Conservation (phyloP, 2,888 invertebrate species). For the Drosophila subsilvestris region DNA sequence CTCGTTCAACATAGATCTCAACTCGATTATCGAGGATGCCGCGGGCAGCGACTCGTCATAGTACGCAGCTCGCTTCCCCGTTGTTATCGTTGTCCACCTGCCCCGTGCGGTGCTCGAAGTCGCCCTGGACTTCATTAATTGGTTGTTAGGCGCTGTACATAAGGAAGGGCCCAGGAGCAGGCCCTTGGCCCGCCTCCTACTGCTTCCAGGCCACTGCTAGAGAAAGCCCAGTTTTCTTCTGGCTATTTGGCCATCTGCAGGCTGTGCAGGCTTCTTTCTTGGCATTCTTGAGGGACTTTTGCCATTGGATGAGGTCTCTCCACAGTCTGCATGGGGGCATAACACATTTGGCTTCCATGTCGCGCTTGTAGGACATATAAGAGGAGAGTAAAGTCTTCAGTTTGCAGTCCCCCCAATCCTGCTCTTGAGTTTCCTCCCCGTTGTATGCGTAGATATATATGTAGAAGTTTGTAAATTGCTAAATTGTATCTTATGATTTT, state of each 20-base stretch:
- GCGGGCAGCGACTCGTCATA: slow-evolving; percentile 84
- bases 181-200: slow-evolving; percentile 47
- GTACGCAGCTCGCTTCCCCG: slow-evolving; percentile 76
- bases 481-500: slow-evolving; percentile 31
- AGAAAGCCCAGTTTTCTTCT: slow-evolving; percentile 3
- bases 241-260: not conserved
- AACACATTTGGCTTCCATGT: slow-evolving; percentile 66
- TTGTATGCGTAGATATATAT: slow-evolving; percentile 16
- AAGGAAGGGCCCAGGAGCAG: slow-evolving; percentile 2
- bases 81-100: slow-evolving; percentile 56
- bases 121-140: slow-evolving; percentile 65
- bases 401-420: slow-evolving; percentile 13
- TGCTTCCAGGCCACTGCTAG: slow-evolving; percentile 56
- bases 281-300: slow-evolving; percentile 24
- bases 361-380: slow-evolving; percentile 57
- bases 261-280: slow-evolving; percentile 8
- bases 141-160: slow-evolving; percentile 69
- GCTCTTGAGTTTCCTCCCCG: slow-evolving; percentile 33
- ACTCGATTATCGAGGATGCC: slow-evolving; percentile 84
- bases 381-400: slow-evolving; percentile 1
- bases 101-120: slow-evolving; percentile 34
- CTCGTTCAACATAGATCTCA: slow-evolving; percentile 84
- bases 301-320: slow-evolving; percentile 19
- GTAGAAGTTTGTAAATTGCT: slow-evolving; percentile 16
- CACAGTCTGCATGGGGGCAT: slow-evolving; percentile 25